Conservation (phyloP, 2,888 invertebrate genomes). For the Tetranychus truncatus region DNA sequence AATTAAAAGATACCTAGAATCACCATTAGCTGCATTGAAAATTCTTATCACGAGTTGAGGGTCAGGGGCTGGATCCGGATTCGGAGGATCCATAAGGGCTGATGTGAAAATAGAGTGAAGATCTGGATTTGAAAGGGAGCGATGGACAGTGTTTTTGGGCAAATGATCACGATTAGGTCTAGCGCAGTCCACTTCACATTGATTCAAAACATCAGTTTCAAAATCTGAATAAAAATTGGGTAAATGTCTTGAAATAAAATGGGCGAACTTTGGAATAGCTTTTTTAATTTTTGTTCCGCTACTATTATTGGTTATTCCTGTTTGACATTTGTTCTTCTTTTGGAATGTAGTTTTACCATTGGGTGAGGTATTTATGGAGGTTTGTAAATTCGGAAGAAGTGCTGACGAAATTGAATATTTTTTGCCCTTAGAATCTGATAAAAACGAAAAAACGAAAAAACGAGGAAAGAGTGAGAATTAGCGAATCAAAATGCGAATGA, state of each 20-base stretch:
- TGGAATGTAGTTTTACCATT: neutral
- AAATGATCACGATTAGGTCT: neutral
- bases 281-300: slow-evolving; percentile 12
- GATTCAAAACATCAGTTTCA: slow-evolving; percentile 2
- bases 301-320: neutral
- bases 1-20: slow-evolving; percentile 19
- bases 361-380: neutral
- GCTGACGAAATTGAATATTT: slow-evolving; percentile 10
- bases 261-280: slow-evolving; percentile 11
- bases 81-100: neutral
- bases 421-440: slow-evolving; percentile 1
- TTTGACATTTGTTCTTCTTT: slow-evolving; percentile 4
- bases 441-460: neutral
- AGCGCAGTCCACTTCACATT: neutral
- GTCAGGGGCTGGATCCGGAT: neutral
- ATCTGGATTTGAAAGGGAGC: slow-evolving; percentile 12
- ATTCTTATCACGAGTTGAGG: slow-evolving; percentile 10
- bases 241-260: slow-evolving; percentile 10
- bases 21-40: slow-evolving; percentile 14
- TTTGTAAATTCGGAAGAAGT: neutral
- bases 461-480: neutral
- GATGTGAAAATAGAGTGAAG: neutral
- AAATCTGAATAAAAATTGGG: slow-evolving; percentile 6
- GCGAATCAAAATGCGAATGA: neutral
- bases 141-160: neutral